Percentiles rank a stretch among this genome's conserved stretches.
phyloP scores from a whole-genome alignment of 2,113 vertebrate species.

The Antennarius striatus region DNA sequence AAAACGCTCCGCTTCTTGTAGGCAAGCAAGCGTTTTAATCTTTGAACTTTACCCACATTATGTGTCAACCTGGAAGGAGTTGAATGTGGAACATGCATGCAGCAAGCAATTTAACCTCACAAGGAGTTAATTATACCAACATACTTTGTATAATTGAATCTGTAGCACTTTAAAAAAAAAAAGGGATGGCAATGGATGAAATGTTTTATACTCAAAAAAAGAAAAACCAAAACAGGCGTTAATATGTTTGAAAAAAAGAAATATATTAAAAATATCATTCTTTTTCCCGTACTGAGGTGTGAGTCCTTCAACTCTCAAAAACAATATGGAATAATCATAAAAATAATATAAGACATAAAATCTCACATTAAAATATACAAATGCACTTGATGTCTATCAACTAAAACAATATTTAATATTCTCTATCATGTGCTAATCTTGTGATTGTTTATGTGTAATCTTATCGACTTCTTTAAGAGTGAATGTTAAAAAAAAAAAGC shows the following conservation, averaged over 20 bases:
- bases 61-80: conserved; percentile 41
- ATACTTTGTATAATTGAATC: conserved; percentile 51
- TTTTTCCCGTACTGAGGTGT: too few relatives aligned
- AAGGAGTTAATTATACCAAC: conserved; percentile 42
- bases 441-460: too few relatives aligned
- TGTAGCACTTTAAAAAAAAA: conserved; percentile 19
- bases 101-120: conserved; percentile 28
- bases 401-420: too few relatives aligned
- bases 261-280: background rate
- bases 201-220: conserved; percentile 29
- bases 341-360: too few relatives aligned
- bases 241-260: conserved; percentile 4
- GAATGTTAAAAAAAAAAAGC: too few relatives aligned
- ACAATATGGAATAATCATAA: too few relatives aligned
- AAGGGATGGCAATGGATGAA: conserved; percentile 4
- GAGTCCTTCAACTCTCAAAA: too few relatives aligned
- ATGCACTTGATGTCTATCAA: too few relatives aligned
- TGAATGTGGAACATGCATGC: conserved; percentile 33
- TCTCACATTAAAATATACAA: too few relatives aligned
- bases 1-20: conserved; percentile 22
- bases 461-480: too few relatives aligned
- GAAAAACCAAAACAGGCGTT: background rate
- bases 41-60: conserved; percentile 45
- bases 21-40: conserved; percentile 45
- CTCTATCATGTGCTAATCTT: too few relatives aligned